These are phyloP conservation scores for Coendou prehensilis DNA, from an alignment of 2,797 vertebrate species.

Conservation along the genomic window DNA sequence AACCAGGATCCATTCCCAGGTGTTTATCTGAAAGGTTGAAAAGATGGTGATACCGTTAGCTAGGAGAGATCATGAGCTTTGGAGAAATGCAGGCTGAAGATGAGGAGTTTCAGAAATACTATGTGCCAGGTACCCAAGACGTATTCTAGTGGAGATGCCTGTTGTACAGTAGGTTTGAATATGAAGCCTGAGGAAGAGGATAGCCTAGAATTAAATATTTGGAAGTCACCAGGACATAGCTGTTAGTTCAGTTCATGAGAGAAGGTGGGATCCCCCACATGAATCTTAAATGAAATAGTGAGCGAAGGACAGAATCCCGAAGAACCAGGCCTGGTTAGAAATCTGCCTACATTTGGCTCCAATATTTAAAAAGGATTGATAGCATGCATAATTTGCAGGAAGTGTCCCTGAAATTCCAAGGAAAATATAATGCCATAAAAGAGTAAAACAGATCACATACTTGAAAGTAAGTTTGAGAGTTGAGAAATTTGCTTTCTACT, in stretches of 20 bases:
- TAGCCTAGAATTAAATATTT: constrained; percentile 1
- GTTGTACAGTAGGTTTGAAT: not conserved
- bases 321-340: not conserved
- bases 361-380: not conserved
- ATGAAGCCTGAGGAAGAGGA: not conserved
- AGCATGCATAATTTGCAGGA: not conserved
- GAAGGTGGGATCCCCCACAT: not conserved
- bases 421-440: not conserved
- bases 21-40: not conserved
- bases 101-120: not conserved
- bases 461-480: not conserved
- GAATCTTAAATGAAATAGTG: not conserved
- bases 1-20: not conserved
- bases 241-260: not conserved
- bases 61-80: not conserved
- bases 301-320: not conserved
- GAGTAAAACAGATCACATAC: not conserved
- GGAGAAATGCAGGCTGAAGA: not conserved
- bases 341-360: not conserved
- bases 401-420: not conserved
- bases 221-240: not conserved
- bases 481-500: not conserved
- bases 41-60: not conserved
- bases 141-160: not conserved
- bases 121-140: not conserved